phyloP scores from a whole-genome alignment of 2,113 vertebrate genomes.

The Nothobranchius furzeri region DNA sequence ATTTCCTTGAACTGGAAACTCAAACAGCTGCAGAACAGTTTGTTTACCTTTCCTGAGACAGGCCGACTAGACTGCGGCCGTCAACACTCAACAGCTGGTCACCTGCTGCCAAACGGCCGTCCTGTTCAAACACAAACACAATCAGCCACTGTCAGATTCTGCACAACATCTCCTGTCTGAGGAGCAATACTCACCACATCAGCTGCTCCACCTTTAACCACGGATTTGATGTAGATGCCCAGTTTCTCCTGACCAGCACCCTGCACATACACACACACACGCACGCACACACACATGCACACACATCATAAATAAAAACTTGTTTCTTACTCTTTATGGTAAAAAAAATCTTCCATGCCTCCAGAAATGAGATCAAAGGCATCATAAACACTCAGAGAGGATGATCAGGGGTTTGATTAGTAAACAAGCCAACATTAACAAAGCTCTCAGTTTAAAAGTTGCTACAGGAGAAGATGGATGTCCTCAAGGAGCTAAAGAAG shows the following conservation, averaged over 20 bases:
- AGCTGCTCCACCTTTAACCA: conserved; percentile 96
- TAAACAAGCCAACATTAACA: too few species aligned
- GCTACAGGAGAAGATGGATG: too few species aligned
- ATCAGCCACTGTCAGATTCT: background rate
- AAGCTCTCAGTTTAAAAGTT: too few species aligned
- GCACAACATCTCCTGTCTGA: background rate
- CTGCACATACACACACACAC: conserved; percentile 62
- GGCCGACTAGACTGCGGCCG: conserved; percentile 93
- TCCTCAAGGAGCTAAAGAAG: background rate
- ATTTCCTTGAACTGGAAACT: background rate
- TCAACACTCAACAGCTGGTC: conserved; percentile 97
- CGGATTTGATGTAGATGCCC: conserved; percentile 98
- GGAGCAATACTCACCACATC: conserved; percentile 84
- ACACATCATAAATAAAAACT: background rate
- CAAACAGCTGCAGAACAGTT: background rate
- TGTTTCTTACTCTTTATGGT: too few species aligned
- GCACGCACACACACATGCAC: background rate
- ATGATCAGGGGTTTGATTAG: too few species aligned
- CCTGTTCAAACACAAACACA: conserved; percentile 73
- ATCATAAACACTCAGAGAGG: too few species aligned
- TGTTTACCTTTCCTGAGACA: conserved; percentile 95
- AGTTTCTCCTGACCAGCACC: conserved; percentile 98
- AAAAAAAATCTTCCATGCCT: too few species aligned
- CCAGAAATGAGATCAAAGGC: too few species aligned
- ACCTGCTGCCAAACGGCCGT: conserved; percentile 93